Evolutionary conservation across 2,113 vertebrate genomes (phyloP).

Genomic region (Glareola pratincola): DNA sequence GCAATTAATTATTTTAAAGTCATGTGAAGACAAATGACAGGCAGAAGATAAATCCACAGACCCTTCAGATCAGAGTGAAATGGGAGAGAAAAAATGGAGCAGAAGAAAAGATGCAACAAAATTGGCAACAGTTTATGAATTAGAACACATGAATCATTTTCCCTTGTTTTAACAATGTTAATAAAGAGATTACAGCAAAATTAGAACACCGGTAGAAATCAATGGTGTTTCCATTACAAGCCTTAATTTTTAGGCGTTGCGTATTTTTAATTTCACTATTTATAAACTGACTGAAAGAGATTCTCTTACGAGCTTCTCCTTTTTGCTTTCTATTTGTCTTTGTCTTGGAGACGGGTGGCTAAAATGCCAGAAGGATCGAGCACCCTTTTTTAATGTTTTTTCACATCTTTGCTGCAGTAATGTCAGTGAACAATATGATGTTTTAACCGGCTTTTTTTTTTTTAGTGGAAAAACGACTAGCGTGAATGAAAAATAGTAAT

Average conservation of each 20-base stretch:
- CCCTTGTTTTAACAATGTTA: not conserved
- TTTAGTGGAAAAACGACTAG: not conserved
- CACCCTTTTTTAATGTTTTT: not conserved
- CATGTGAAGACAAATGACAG: conserved; percentile 87
- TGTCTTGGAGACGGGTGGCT: not conserved
- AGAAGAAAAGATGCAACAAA: conserved; percentile 47
- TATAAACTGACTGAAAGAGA: not conserved
- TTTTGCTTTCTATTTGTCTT: not conserved
- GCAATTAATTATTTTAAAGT: conserved; percentile 96
- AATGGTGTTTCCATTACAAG: not conserved
- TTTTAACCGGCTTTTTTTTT: not conserved
- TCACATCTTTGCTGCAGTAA: not conserved
- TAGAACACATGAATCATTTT: not conserved
- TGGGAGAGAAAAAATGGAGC: conserved; percentile 51
- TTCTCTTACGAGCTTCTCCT: not conserved
- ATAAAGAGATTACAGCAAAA: not conserved
- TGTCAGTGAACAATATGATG: not conserved
- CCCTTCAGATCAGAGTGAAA: conserved; percentile 69
- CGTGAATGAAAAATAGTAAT: not conserved
- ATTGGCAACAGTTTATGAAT: conserved; percentile 47
- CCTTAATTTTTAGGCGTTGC: not conserved
- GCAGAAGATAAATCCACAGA: conserved; percentile 85
- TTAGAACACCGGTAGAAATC: not conserved
- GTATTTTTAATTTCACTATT: conserved; percentile 46
- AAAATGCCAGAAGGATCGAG: conserved; percentile 8